Evolutionary conservation across 2,113 vertebrate genomes (phyloP).

Genomic region (Gymnocephalus cernua): DNA sequence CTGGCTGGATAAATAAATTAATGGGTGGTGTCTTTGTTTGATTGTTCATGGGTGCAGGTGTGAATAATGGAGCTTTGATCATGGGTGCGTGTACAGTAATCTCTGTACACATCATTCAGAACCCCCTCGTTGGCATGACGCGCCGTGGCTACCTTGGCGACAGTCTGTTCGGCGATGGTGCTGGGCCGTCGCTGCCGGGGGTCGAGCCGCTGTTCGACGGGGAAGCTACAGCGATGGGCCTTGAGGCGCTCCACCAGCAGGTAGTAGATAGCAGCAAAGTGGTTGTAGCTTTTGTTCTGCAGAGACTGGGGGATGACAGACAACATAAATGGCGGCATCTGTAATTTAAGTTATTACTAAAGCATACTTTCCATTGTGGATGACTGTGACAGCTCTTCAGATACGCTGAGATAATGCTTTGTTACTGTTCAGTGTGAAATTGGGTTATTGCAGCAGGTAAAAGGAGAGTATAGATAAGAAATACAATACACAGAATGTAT

Average conservation of each 20-base stretch:
- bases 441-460: constrained; percentile 25
- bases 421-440: constrained; percentile 33
- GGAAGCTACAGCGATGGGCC: constrained; percentile 97
- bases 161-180: constrained; percentile 94
- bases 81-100: constrained; percentile 46
- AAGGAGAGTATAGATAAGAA: background rate
- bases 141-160: constrained; percentile 90
- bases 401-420: constrained; percentile 26
- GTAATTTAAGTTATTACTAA: constrained; percentile 22
- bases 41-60: constrained; percentile 69
- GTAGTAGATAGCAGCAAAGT: constrained; percentile 99
- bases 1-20: constrained; percentile 38
- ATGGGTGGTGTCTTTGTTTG: constrained; percentile 24
- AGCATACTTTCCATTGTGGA: constrained; percentile 7
- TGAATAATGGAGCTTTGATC: constrained; percentile 79
- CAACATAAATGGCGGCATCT: background rate
- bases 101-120: constrained; percentile 48
- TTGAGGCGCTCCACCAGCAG: constrained; percentile 97
- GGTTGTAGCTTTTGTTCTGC: constrained; percentile 99
- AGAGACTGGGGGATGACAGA: constrained; percentile 88
- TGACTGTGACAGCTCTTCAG: constrained; percentile 30
- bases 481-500: constrained; percentile 3
- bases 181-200: constrained; percentile 94
- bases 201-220: constrained; percentile 94
- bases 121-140: background rate